Conservation (phyloP, 1,140 invertebrate genomes). For the Trichonephila inaurata region DNA sequence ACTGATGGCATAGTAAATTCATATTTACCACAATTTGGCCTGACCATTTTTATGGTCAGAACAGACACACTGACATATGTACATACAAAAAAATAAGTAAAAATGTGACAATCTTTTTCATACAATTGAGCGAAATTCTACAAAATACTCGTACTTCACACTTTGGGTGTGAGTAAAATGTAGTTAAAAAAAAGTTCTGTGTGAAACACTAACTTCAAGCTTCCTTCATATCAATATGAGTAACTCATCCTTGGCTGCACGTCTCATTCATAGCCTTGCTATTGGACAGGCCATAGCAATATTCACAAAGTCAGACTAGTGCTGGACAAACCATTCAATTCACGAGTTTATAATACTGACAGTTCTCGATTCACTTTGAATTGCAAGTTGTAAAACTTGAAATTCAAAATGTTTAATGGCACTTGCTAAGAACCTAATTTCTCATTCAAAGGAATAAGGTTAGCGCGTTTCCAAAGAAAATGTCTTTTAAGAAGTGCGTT, state of each 20-base stretch:
- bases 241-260: conserved; percentile 40
- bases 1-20: conserved; percentile 74
- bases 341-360: not conserved
- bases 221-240: conserved; percentile 30
- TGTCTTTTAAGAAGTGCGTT: no score
- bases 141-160: conserved; percentile 74
- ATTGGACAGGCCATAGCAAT: conserved; percentile 59
- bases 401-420: no score
- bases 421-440: no score
- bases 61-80: conserved; percentile 75
- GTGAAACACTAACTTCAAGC: conserved; percentile 65
- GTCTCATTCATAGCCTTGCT: conserved; percentile 51
- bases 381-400: no score
- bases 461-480: no score
- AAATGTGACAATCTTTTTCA: conserved; percentile 75
- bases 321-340: conserved; percentile 54
- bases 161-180: conserved; percentile 60
- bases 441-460: no score
- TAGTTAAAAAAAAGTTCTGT: conserved; percentile 68
- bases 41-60: conserved; percentile 69
- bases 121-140: conserved; percentile 77
- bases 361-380: not conserved
- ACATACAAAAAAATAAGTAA: conserved; percentile 77
- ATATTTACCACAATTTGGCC: conserved; percentile 73
- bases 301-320: not conserved